These are phyloP conservation scores for Cyphomyrus discorhynchus DNA, from an alignment of 2,113 vertebrate genomes.

Conservation along the genomic window DNA sequence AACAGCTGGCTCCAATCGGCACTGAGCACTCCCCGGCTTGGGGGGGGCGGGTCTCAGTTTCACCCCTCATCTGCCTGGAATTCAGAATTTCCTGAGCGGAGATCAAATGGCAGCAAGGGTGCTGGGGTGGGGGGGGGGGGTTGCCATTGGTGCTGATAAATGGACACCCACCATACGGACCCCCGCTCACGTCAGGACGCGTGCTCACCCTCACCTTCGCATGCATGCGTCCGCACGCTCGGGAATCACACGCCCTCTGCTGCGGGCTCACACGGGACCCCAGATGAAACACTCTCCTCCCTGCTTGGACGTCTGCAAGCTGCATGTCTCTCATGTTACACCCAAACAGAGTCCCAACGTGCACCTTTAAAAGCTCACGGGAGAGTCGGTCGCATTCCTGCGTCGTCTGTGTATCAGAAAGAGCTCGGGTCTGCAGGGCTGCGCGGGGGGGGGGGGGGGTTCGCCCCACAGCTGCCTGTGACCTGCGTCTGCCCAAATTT, in stretches of 20 bases:
- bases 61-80: slow-evolving; percentile 75
- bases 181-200: slow-evolving; percentile 68
- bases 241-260: slow-evolving; percentile 25
- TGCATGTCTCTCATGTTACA: slow-evolving; percentile 67
- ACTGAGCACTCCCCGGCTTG: slow-evolving; percentile 59
- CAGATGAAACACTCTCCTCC: slow-evolving; percentile 16
- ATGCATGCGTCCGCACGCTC: slow-evolving; percentile 51
- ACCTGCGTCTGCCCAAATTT: slow-evolving; percentile 42
- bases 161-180: slow-evolving; percentile 63
- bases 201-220: slow-evolving; percentile 66
- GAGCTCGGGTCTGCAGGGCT: background rate
- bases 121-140: slow-evolving; percentile 31
- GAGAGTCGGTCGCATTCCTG: background rate
- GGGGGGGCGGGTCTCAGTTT: slow-evolving; percentile 62
- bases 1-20: slow-evolving; percentile 72
- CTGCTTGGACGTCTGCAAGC: slow-evolving; percentile 68
- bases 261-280: background rate
- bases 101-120: slow-evolving; percentile 64
- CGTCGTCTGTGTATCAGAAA: background rate
- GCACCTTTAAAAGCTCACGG: slow-evolving; percentile 39
- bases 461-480: background rate
- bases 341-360: slow-evolving; percentile 45
- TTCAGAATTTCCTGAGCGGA: slow-evolving; percentile 69
- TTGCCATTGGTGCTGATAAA: slow-evolving; percentile 71
- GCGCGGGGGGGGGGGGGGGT: too few relatives aligned